Evolutionary conservation across 2,797 vertebrate genomes (phyloP), one percentile per base, ranked within the genome.

Genomic region (Pyrocephalus nanus): DNA sequence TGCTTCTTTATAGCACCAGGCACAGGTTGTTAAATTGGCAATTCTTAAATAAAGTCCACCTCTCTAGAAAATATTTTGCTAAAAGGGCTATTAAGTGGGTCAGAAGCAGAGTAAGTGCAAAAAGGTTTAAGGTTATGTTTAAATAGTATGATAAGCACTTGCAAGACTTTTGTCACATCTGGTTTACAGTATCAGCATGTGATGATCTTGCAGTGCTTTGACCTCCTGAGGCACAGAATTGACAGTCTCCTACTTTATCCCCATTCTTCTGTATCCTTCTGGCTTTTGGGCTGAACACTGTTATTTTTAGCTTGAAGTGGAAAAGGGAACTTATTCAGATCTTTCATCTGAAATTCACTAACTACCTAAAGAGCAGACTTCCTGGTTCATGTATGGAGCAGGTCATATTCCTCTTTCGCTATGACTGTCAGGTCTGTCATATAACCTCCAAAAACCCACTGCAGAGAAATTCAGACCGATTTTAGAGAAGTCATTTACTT

Each of bases 361-460:
- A 23, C 64, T 89, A 88, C 42, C 14, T 86, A 82, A 76, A 92
- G 67, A 89, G 71, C 60, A 90, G 71, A 94, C 94, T 97, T 97
- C 88, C 90, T 93, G 77, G 88, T 95, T 95, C 74, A 82, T 87
- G 45, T 72, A 65, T 80, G 86, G 90, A 94, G 80, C 83, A 82
- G 91, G 83, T 95, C 92, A 94, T 93, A 97, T 96, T 97, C 96
- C 96, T 96, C 96, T 97, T 96, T 96, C 93, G 0, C 77, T 95
- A 77, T 96, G 94, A 97, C 88, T 94, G 42, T 92, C 65, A 74
- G 60, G 79, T 82, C 74, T 86, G 60, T 85, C 94, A 83, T 71
- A 76, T 8, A 92, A 71, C 71, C 77, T 87, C 82, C 65, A 79
- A 30, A 95, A 94, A 95, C 90, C 91, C 69, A 85, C 53, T 92